phyloP scores from a whole-genome alignment of 2,888 invertebrate species.

The Pasiphila rectangulata region DNA sequence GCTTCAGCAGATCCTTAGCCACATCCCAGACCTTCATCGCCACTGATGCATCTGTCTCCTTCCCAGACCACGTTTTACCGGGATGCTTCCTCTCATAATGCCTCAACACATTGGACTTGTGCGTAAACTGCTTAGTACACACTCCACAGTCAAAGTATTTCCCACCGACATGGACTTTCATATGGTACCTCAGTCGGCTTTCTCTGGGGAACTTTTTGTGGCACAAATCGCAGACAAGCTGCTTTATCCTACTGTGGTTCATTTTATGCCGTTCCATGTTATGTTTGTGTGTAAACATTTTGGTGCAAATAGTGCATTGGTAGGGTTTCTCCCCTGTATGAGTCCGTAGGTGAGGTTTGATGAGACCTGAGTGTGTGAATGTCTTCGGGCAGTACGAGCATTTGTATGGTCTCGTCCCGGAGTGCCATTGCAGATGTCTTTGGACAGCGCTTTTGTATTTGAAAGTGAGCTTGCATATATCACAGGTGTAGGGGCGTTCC shows the following conservation, averaged over 20 bases:
- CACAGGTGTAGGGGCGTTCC: constrained; percentile 24
- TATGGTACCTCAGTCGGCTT: constrained; percentile 59
- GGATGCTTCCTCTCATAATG: constrained; percentile 65
- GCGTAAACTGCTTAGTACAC: constrained; percentile 58
- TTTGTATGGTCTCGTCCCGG: constrained; percentile 39
- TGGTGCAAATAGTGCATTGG: constrained; percentile 36
- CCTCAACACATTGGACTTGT: constrained; percentile 57
- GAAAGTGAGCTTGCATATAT: constrained; percentile 38
- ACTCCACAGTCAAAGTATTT: constrained; percentile 54
- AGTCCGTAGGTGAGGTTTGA: constrained; percentile 49
- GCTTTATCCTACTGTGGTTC: constrained; percentile 51
- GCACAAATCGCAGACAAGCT: constrained; percentile 56
- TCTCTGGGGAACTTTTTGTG: constrained; percentile 58
- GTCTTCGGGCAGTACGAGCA: constrained; percentile 51
- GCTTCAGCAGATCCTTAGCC: constrained; percentile 35
- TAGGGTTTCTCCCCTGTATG: constrained; percentile 40
- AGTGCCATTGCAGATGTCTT: constrained; percentile 51
- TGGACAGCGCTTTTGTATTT: constrained; percentile 56
- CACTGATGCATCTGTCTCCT: constrained; percentile 56
- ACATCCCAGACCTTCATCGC: constrained; percentile 54
- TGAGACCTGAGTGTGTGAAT: constrained; percentile 48
- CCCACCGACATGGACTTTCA: constrained; percentile 54
- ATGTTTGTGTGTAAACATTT: constrained; percentile 55
- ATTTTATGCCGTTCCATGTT: constrained; percentile 57
- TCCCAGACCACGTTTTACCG: constrained; percentile 41